These are phyloP conservation scores for Oreonectes daqikongensis DNA, from an alignment of 2,797 vertebrate genomes.

Conservation along the genomic window DNA sequence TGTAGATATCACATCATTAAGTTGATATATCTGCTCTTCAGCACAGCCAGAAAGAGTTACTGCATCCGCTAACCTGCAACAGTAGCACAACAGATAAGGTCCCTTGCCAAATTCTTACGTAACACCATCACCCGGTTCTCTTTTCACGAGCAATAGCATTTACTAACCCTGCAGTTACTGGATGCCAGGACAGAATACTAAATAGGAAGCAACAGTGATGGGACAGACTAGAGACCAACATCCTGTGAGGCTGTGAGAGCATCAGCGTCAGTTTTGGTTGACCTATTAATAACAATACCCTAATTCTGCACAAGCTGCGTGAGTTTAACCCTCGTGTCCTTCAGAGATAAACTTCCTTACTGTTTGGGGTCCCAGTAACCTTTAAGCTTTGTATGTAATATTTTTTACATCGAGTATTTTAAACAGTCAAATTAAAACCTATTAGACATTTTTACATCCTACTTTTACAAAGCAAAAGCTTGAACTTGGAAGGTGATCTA, in stretches of 20 bases:
- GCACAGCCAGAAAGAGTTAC: conserved; percentile 16
- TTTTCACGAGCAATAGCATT: conserved; percentile 24
- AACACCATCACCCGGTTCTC: conserved; percentile 33
- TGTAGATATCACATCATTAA: conserved; percentile 34
- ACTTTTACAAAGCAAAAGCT: not conserved
- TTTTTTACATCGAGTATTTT: not conserved
- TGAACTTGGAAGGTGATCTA: not conserved
- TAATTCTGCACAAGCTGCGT: not conserved
- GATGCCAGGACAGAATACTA: conserved; percentile 36
- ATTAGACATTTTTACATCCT: not conserved
- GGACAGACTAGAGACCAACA: not conserved
- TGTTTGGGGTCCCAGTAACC: not conserved
- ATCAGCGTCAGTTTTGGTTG: conserved; percentile 23
- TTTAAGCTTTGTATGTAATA: not conserved
- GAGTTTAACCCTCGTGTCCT: not conserved
- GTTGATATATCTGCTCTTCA: conserved; percentile 5
- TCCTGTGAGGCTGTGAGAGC: not conserved
- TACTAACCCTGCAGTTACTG: conserved; percentile 11
- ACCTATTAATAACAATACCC: conserved; percentile 30
- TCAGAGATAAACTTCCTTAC: not conserved
- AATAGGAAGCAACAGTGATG: conserved; percentile 22
- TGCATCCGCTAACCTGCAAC: conserved; percentile 33
- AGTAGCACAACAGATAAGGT: conserved; percentile 37
- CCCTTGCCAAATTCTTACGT: conserved; percentile 39
- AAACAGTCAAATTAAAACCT: not conserved